Percentiles rank a stretch among this genome's conserved stretches.
Conservation (phyloP, 2,888 invertebrate genomes). For the Napeogenes inachia region DNA sequence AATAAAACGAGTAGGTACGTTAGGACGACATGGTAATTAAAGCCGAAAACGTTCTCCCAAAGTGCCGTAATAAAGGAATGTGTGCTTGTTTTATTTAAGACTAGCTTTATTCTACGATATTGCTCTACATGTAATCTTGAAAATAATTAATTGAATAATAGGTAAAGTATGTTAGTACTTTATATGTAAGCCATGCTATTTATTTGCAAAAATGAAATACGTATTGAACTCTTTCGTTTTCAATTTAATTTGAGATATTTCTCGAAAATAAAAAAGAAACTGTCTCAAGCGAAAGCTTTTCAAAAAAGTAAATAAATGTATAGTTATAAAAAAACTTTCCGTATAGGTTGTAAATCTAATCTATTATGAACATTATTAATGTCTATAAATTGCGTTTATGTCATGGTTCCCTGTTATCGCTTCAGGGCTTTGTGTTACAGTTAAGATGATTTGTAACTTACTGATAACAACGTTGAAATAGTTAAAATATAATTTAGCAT, state of each 20-base stretch:
- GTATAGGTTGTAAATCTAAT: slow-evolving; percentile 1
- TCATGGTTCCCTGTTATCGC: slow-evolving; percentile 23
- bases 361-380: slow-evolving; percentile 28
- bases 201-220: too few species aligned
- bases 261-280: too few species aligned
- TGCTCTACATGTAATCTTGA: too few species aligned
- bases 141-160: too few species aligned
- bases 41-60: slow-evolving; percentile 24
- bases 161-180: too few species aligned
- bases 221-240: too few species aligned
- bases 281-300: too few species aligned
- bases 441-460: slow-evolving; percentile 28
- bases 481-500: slow-evolving; percentile 3
- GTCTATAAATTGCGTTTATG: slow-evolving; percentile 31
- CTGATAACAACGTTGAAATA: slow-evolving; percentile 2
- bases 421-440: slow-evolving; percentile 24
- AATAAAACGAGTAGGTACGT: slow-evolving; percentile 27
- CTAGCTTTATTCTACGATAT: background rate
- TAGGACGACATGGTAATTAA: slow-evolving; percentile 28
- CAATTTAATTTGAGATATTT: too few species aligned
- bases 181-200: too few species aligned
- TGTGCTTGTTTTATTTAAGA: slow-evolving; percentile 12
- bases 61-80: slow-evolving; percentile 10
- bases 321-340: background rate
- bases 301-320: too few species aligned